Evolutionary conservation across 2,888 invertebrate species (phyloP), one percentile per base, ranked within the genome.

Genomic region (Tholera decimalis): DNA sequence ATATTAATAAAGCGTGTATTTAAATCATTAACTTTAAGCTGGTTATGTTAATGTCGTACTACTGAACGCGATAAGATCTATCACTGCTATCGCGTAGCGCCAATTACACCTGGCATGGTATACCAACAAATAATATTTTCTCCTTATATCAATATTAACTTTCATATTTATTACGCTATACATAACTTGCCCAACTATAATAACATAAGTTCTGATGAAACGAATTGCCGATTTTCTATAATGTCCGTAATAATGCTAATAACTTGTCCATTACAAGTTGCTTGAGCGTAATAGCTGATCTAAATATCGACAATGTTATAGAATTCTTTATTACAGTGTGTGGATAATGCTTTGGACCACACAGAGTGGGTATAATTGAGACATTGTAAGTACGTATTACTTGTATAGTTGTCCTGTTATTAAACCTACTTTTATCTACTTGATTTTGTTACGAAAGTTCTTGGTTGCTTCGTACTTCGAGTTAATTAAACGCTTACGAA

Each of bases 331-430:
- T 92, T 91, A 89, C 72, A 80, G 81, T 84, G 82, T 79, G 83
- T 85, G 85, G 89, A 88, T 93, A 93, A 93, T 93, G 85, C 89
- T 84, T 83, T 76, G 83, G 95, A 93, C 95, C 95, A 94, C 95
- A 94, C 95, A 91, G 86, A 82, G 77, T 80, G 81, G 83, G 24
- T 80, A 84, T 93, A 93, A 94, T 95, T 93, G 94, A 95, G 93
- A 93, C 92, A 93, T 88, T 86, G 88, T 91, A 86, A 80, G 85
- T 89, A 86, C 80, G 85, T 88, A 89, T 90, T 88, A 90, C n/a
- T 91, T 90, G 90, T 82, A 82, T 83, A 83, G 70, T 84, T 85
- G 81, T 87, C 82, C 84, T 87, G 85, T 87, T 86, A 89, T 88
- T 85, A 84, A 81, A 80, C 78, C 79, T 83, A 87, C 78, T 84